Evolutionary conservation across 2,797 vertebrate genomes (phyloP), one percentile per base, ranked within the genome.

Genomic region (Pogonophryne albipinna): DNA sequence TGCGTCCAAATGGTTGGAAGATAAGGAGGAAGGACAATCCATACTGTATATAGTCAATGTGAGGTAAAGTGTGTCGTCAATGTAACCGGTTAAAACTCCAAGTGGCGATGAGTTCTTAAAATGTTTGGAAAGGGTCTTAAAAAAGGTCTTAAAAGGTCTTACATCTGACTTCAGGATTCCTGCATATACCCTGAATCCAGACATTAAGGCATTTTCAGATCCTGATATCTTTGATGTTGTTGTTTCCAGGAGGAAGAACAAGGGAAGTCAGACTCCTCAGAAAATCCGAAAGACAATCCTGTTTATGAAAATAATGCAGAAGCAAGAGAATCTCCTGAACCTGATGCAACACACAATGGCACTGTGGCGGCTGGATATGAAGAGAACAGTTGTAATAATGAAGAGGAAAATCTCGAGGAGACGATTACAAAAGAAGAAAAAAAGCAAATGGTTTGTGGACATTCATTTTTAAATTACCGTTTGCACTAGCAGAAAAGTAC

Each of bases 401-500:
- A 80, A 60, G 61, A 83, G 61, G 81, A 81, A 31, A 80, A 57
- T 3, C 10, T 59, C 56, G 27, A 63, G 2, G 65, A 72, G 11
- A 60, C 49, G 5, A 78, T 81, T 52, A 60, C 84, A 4, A 27
- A 84, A 3, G 66, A 87, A 45, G 58, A 78, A 2, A 63, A 57
- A 42, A 72, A 85, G 42, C 59, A 71, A 66, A 88, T 93, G 92
- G 95, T 95, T 76, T 70, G 88, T 85, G 15, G 4, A 68, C 23
- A 17, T 3, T 38, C 4, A 27, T 27, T 27, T 27, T 27, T 5
- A 27, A 27, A 27, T 27, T 5, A 27, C 27, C 27, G 27, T 27
- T 27, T 27, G 27, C 27, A 27, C 27, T 27, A 1, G 27, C 27
- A 27, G 27, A 4, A 27, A 27, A 27, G 27, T 27, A 27, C 27